Evolutionary conservation across 53 echinoderm and acorn worm genomes (phyloP), one percentile per base, ranked within the genome.

Genomic region (Mesocentrotus franciscanus): DNA sequence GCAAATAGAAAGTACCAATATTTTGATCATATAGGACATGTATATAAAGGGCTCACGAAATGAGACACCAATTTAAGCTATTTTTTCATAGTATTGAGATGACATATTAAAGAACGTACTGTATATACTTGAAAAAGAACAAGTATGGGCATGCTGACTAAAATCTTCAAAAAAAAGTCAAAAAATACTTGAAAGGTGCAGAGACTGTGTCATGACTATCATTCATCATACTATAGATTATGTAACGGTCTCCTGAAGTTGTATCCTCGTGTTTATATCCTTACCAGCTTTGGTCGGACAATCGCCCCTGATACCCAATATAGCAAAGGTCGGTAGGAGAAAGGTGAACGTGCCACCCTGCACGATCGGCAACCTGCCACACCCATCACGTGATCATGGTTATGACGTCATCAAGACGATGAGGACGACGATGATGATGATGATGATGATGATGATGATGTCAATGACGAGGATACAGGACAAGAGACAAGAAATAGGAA

Each of bases 311-410:
- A 96, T 57, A 70, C 85, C 85, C 90, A 98, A 96, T 55, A 98
- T 97, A 34, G 98, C 97, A 75, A 98, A 95, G 10, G 97, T 97
- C 33, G 98, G 98, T 5, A 97, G 76, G 16, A 98, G 35, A 55
- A 98, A 98, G 36, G 97, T 95, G 71, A 97, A 98, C 1, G 97
- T 97, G 61, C 97, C 97, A 11, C 98, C 98, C 71, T 98, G 98
- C 4, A 98, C 96, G 10, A 98, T 97, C 2, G 98, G 98, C 70
- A 98, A 87, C 81, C 98, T 98, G 95, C 57, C 30, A 84, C 3
- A 84, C 22, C 18, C 84, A 42, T 24, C 55, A 84, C 26, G 49
- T 49, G 30, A 76, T 76, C 33, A 76, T 76, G 76, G 76, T 76
- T 13, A 76, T 76, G 30, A 76, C 15, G 76, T 76, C 30, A 33